A percentile compares a stretch with the other conserved stretches of the same genome.
Evolutionary conservation across 1,140 invertebrate genomes (phyloP).

Genomic region (Dendroctonus valens): DNA sequence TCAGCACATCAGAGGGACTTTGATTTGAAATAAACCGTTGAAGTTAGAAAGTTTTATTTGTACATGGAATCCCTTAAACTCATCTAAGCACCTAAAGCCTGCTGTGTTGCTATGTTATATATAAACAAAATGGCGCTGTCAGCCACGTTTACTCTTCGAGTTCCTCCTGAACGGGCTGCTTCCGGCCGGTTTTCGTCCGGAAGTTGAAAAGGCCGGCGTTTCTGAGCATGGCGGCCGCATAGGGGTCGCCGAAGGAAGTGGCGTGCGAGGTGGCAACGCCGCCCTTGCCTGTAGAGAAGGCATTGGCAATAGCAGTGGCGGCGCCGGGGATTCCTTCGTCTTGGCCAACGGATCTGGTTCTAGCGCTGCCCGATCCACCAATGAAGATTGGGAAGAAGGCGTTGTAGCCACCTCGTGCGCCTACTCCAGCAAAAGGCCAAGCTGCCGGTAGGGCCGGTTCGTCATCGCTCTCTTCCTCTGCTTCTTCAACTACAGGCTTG

Average conservation of each 20-base stretch:
- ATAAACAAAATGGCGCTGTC: background rate
- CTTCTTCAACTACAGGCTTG: background rate
- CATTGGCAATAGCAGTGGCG: constrained; percentile 51
- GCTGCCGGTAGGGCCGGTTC: constrained; percentile 38
- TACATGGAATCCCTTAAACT: too few relatives aligned
- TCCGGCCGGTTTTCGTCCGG: constrained; percentile 10
- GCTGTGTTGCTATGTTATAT: too few relatives aligned
- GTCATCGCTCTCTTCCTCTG: constrained; percentile 41
- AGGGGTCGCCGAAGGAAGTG: constrained; percentile 62
- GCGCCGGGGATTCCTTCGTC: constrained; percentile 67
- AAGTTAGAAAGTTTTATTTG: too few relatives aligned
- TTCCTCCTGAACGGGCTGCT: constrained; percentile 2
- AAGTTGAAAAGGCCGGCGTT: constrained; percentile 31
- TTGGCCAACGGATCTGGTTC: constrained; percentile 52
- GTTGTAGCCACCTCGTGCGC: constrained; percentile 45
- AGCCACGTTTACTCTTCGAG: constrained; percentile 1
- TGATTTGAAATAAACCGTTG: background rate
- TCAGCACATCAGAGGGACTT: constrained; percentile 23
- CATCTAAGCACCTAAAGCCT: too few relatives aligned
- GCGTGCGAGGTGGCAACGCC: constrained; percentile 62
- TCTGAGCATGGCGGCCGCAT: constrained; percentile 36
- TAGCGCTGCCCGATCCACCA: constrained; percentile 49
- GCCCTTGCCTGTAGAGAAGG: constrained; percentile 35
- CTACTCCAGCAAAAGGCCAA: constrained; percentile 40
- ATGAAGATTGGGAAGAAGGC: constrained; percentile 66